Evolutionary conservation across 2,888 invertebrate species (phyloP).

Genomic region (Tinea trinotella): DNA sequence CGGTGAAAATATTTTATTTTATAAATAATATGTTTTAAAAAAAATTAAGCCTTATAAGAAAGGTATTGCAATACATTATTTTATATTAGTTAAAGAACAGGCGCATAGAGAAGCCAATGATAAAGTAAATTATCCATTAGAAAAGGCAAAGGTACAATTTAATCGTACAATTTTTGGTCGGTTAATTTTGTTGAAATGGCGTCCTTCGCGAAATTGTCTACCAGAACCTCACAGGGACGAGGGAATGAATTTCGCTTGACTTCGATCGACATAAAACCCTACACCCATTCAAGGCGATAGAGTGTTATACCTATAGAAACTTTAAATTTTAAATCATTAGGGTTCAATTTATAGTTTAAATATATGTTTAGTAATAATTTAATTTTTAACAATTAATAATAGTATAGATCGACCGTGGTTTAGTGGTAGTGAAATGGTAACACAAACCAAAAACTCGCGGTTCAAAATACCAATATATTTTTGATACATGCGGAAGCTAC

Average conservation of each 20-base stretch:
- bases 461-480: too few species aligned
- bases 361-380: background rate
- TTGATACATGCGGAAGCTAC: too few species aligned
- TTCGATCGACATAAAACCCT: background rate
- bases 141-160: constrained; percentile 3
- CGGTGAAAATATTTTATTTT: too few species aligned
- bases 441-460: too few species aligned
- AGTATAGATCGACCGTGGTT: too few species aligned
- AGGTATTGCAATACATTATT: too few species aligned
- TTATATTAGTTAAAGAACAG: too few species aligned
- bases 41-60: too few species aligned
- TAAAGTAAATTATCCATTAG: background rate
- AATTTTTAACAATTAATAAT: background rate
- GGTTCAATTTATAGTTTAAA: background rate
- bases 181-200: constrained; percentile 7
- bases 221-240: background rate
- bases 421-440: too few species aligned
- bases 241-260: constrained; percentile 3
- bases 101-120: background rate
- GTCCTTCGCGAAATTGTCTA: constrained; percentile 5
- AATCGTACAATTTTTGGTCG: constrained; percentile 13
- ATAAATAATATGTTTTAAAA: too few species aligned
- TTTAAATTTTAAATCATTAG: too few species aligned
- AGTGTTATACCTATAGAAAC: too few species aligned
- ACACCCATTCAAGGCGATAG: background rate